These are phyloP conservation scores for Digitonthophagus gazella DNA, from an alignment of 2,888 invertebrate genomes.

Conservation along the genomic window DNA sequence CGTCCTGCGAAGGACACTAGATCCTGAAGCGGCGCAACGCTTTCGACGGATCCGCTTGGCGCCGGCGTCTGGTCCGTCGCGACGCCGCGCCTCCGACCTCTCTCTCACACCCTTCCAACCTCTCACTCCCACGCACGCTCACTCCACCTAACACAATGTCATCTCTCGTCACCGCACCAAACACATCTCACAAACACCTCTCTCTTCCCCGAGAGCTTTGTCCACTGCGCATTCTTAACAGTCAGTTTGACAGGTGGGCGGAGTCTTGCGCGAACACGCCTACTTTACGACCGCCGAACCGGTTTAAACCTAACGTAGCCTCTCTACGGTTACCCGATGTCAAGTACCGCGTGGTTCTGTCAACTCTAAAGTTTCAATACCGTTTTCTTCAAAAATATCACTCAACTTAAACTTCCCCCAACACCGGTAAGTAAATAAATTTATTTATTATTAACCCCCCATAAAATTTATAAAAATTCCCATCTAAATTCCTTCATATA, in stretches of 20 bases:
- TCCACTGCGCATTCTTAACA: constrained; percentile 48
- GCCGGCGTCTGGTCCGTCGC: constrained; percentile 44
- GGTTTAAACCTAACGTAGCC: constrained; percentile 41
- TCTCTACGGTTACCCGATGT: constrained; percentile 44
- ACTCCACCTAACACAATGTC: constrained; percentile 42
- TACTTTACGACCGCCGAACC: constrained; percentile 43
- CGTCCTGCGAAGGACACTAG: constrained; percentile 19
- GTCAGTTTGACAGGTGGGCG: constrained; percentile 53
- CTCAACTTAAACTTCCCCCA: background rate
- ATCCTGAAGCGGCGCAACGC: constrained; percentile 42
- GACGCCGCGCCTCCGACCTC: constrained; percentile 26
- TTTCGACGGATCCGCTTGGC: constrained; percentile 50
- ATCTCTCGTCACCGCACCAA: constrained; percentile 51
- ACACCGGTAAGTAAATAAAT: background rate
- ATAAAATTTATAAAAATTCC: background rate
- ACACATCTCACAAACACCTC: constrained; percentile 43
- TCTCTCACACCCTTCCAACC: constrained; percentile 28
- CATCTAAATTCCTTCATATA: too few relatives aligned
- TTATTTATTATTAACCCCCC: background rate
- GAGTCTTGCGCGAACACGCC: constrained; percentile 39
- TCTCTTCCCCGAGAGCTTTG: constrained; percentile 32
- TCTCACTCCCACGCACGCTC: constrained; percentile 32
- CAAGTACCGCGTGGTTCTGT: constrained; percentile 40
- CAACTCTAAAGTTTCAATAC: background rate
- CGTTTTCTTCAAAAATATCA: background rate